phyloP scores from a whole-genome alignment of 2,797 vertebrate species.

The Crocodylus rhombifer region DNA sequence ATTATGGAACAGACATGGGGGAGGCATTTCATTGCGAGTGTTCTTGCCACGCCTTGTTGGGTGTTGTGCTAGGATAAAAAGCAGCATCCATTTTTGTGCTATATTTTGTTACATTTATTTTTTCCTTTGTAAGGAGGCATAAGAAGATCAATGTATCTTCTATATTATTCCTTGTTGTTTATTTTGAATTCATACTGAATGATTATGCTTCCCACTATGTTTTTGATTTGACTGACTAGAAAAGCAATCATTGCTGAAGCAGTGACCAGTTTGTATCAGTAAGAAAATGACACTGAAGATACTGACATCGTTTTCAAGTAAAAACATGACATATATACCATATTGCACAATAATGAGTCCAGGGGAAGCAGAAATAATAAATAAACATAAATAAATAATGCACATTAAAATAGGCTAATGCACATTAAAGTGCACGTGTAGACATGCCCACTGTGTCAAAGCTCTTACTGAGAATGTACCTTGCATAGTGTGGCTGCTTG shows the following conservation, averaged over 20 bases:
- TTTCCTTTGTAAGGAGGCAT: not conserved
- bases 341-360: not conserved
- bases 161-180: not conserved
- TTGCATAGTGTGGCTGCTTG: too few relatives aligned
- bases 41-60: not conserved
- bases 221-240: not conserved
- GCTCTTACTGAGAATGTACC: too few relatives aligned
- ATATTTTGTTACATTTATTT: not conserved
- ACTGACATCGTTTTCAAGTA: not conserved
- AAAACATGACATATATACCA: not conserved
- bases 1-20: not conserved
- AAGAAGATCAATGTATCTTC: not conserved
- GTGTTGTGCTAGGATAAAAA: not conserved
- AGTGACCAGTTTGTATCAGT: not conserved
- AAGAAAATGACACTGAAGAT: not conserved
- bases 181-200: not conserved
- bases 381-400: not conserved
- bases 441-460: too few relatives aligned
- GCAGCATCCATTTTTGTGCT: not conserved
- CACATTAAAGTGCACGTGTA: too few relatives aligned
- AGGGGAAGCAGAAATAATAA: not conserved
- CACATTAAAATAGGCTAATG: too few relatives aligned
- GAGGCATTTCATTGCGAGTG: not conserved
- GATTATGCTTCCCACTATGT: not conserved
- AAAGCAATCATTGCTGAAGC: not conserved